Evolutionary conservation across 1,140 invertebrate species (phyloP), one percentile per base, ranked within the genome.

Genomic region (Hermatobates lingyangjiaoensis): DNA sequence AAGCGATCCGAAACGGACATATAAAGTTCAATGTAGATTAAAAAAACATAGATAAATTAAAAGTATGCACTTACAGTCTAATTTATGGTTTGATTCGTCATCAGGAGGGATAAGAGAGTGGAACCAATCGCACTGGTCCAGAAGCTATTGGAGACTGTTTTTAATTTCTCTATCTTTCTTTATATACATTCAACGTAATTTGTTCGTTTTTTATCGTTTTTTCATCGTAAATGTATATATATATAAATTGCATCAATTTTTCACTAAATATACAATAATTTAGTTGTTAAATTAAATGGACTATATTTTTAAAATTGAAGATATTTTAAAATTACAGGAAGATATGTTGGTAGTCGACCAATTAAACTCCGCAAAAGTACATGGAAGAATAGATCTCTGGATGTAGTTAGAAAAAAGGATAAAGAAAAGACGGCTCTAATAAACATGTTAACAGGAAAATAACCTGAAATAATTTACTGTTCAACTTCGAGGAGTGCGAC

Each of bases 331-430:
- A n/a, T 61, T 72, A 27, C 64, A 86, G 84, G 87, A 50, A 75
- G 84, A 34, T 98, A 99, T 65, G 94, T 99, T 1, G 95, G 95
- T 18, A 97, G 93, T 62, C 73, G 95, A 24, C 95, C 95, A 1
- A 98, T 99, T 50, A 99, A 99, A 66, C 68, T 99, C 27, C 68
- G 94, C 2, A 98, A 98, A 70, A 96, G 91, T 63, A 82, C 79
- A 0, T 98, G 95, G 95, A 88, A 84, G 61, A 87, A 92, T 59
- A 74, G 95, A 52, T 90, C 90, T 64, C 68, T 98, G 2, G 92
- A 98, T 49, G 73, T 88, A 0, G 92, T 96, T 0, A 76, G 87
- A 49, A 95, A 94, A 66, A 97, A 98, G 64, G 86, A 94, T 60
- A 92, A 91, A 62, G 87, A 95, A 61, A 95, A 86, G 55, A 76